Conservation (phyloP, 92 coral and sea anemone species). For the Phenganax stokvisi region DNA sequence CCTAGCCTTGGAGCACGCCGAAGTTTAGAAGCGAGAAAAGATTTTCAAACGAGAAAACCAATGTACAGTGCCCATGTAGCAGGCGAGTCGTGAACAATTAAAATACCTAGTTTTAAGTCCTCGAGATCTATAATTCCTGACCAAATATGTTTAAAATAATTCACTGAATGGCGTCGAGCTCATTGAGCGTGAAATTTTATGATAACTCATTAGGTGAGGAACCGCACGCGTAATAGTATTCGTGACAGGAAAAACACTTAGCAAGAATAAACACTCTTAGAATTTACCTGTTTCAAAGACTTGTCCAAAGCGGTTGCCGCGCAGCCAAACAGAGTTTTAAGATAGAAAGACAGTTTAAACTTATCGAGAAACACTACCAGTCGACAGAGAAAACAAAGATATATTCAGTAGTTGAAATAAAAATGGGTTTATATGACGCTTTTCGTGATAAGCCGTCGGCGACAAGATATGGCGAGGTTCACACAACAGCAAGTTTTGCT, state of each 20-base stretch:
- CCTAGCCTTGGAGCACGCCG: neutral
- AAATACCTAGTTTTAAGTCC: neutral
- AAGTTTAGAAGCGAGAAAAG: slow-evolving; percentile 2
- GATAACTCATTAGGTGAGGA: neutral
- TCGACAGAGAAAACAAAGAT: neutral
- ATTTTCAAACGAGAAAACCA: slow-evolving; percentile 1
- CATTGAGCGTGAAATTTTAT: neutral
- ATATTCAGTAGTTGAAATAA: neutral
- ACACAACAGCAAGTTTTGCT: slow-evolving; percentile 15
- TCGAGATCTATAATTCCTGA: too few relatives aligned
- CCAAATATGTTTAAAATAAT: neutral
- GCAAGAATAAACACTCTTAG: neutral
- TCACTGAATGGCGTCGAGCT: neutral
- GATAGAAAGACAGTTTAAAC: too few relatives aligned
- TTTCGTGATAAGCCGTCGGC: slow-evolving; percentile 24
- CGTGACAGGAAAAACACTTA: neutral
- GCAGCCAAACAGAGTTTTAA: too few relatives aligned
- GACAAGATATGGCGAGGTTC: slow-evolving; percentile 20
- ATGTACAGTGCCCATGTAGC: neutral
- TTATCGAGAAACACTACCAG: too few relatives aligned
- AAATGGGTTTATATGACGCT: slow-evolving; percentile 25
- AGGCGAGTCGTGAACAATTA: slow-evolving; percentile 1
- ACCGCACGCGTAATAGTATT: neutral
- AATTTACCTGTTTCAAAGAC: neutral
- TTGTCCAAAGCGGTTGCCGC: neutral